These are phyloP conservation scores for Acronicta aceris DNA, from an alignment of 2,888 invertebrate genomes.

Conservation along the genomic window DNA sequence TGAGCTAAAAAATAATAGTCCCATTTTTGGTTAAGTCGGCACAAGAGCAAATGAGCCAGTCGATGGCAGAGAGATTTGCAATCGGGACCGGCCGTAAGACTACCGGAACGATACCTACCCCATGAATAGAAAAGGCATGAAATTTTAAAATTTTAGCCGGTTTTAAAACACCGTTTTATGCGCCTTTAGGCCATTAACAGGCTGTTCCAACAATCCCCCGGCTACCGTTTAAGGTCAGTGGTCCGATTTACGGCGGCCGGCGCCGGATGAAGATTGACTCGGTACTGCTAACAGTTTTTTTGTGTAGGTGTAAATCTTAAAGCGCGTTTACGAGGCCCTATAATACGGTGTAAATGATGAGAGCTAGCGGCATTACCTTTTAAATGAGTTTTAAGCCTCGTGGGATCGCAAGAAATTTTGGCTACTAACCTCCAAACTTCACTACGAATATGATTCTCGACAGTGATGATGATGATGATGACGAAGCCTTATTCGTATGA, in stretches of 20 bases:
- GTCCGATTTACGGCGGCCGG: slow-evolving; percentile 70
- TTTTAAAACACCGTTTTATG: not conserved
- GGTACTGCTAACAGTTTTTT: slow-evolving; percentile 84
- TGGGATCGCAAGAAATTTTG: not conserved
- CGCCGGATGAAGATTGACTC: slow-evolving; percentile 77
- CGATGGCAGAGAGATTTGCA: too few species aligned
- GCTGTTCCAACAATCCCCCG: slow-evolving; percentile 49
- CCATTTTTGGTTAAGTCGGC: too few species aligned
- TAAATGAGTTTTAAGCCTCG: not conserved
- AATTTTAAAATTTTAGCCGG: not conserved
- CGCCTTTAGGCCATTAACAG: slow-evolving; percentile 34
- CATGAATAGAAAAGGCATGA: not conserved
- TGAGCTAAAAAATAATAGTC: too few species aligned
- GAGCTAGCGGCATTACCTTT: slow-evolving; percentile 56
- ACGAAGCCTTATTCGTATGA: too few species aligned
- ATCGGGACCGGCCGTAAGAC: too few species aligned
- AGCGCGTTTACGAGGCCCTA: slow-evolving; percentile 76
- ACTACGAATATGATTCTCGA: too few species aligned
- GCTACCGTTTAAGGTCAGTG: slow-evolving; percentile 64
- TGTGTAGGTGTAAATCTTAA: slow-evolving; percentile 87
- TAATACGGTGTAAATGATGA: slow-evolving; percentile 53
- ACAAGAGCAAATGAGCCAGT: too few species aligned
- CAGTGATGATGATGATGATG: too few species aligned
- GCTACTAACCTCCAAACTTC: too few species aligned
- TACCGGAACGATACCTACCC: not conserved